Percentiles rank a stretch among this genome's conserved stretches.
These are phyloP conservation scores for Aeoliscus strigatus DNA, from an alignment of 2,797 vertebrate species.

Conservation along the genomic window DNA sequence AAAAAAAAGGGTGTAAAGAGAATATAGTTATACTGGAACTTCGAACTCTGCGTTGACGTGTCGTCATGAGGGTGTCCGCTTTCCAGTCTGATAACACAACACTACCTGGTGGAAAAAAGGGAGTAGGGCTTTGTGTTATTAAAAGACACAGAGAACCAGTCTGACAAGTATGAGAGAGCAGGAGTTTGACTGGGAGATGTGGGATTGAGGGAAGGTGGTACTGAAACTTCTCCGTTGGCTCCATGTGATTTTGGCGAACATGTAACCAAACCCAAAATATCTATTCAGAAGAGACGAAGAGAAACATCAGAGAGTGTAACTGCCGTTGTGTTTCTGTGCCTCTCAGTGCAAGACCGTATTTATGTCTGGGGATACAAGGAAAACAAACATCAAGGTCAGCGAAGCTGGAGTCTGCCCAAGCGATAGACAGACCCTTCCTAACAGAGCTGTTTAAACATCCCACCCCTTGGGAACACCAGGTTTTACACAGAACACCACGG, in stretches of 20 bases:
- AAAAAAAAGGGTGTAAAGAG: conserved; percentile 66
- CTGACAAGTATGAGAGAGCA: conserved; percentile 47
- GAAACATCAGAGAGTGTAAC: conserved; percentile 49
- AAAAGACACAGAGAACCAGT: conserved; percentile 57
- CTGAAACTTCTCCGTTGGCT: no score
- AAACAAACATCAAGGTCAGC: conserved; percentile 73
- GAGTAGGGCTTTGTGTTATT: conserved; percentile 45
- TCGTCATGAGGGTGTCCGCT: conserved; percentile 56
- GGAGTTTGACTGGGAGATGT: no score
- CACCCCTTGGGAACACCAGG: conserved; percentile 22
- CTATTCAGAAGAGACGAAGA: conserved; percentile 26
- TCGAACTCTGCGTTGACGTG: conserved; percentile 59
- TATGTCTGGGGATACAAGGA: conserved; percentile 66
- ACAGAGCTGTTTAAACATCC: conserved; percentile 41
- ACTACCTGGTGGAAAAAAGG: conserved; percentile 56
- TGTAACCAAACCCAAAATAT: conserved; percentile 20
- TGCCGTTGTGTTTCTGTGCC: conserved; percentile 52
- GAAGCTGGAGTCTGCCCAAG: conserved; percentile 55
- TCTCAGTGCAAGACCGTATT: conserved; percentile 57
- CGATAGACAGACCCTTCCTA: conserved; percentile 45
- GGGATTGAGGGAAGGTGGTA: no score
- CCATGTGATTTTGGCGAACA: no score
- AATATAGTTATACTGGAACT: conserved; percentile 62
- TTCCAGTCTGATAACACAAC: conserved; percentile 59
- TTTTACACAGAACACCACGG: conserved; percentile 38